phyloP scores from a whole-genome alignment of 1,140 invertebrate genomes.

The Nephotettix cincticeps region DNA sequence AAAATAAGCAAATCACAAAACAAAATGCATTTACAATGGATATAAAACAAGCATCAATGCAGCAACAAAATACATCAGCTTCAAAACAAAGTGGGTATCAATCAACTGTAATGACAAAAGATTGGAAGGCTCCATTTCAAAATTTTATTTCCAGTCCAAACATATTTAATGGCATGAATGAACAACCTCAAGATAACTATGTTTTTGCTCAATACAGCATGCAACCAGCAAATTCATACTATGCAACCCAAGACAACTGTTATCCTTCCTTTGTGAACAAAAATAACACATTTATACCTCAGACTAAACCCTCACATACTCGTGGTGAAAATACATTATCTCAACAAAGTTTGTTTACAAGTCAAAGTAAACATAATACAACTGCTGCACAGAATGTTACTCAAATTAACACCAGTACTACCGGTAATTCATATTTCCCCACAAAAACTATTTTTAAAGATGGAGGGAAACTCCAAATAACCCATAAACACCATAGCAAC shows the following conservation, averaged over 20 bases:
- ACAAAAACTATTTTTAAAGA: neutral
- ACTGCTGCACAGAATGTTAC: neutral
- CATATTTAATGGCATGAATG: slow-evolving; percentile 16
- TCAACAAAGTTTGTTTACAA: neutral
- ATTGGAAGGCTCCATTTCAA: slow-evolving; percentile 25
- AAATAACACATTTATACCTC: neutral
- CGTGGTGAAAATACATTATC: neutral
- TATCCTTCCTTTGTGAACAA: neutral
- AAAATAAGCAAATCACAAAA: slow-evolving; percentile 1
- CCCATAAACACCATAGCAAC: neutral
- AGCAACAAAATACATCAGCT: neutral
- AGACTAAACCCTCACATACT: neutral
- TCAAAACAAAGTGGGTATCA: slow-evolving; percentile 13
- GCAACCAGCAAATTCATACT: slow-evolving; percentile 16
- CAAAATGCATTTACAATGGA: neutral
- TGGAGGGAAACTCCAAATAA: too few species aligned
- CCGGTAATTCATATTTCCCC: neutral
- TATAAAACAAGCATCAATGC: neutral
- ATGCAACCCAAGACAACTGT: neutral
- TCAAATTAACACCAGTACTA: neutral
- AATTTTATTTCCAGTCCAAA: slow-evolving; percentile 25
- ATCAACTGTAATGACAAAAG: slow-evolving; percentile 8
- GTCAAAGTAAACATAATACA: neutral
- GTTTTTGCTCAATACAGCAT: slow-evolving; percentile 4
- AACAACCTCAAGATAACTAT: slow-evolving; percentile 23